Base-by-base conservation (phyloP, 2,797 vertebrate species). In the Sebastes matsubarae region DNA sequence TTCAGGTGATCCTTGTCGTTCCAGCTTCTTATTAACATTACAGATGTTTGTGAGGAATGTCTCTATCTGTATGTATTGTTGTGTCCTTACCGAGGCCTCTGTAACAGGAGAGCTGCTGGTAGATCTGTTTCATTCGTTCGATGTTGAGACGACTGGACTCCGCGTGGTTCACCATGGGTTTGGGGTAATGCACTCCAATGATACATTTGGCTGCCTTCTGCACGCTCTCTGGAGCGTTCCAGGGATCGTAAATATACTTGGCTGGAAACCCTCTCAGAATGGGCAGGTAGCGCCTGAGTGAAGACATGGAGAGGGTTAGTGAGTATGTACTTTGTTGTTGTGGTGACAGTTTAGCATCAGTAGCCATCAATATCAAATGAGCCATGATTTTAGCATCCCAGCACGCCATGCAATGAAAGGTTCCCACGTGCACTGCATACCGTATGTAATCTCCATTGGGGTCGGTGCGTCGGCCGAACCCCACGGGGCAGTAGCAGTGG, bases 71-170 rank as follows among this genome's bases (percentile, higher is more conserved):
- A 5, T 25, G 4, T 10, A 3, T 27, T 16, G n/a, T 4, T 7
- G 32, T 16, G 25, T 72, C 36, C 96, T 90, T 91, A 99, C 98
- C 97, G n/a, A 99, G 95, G 88, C 98, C 98, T 87, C 98, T 95
- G 85, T 98, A 95, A 64, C 94, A 94, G 80, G 93, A 93, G 20
- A 95, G 93, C 89, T 99, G 98, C 94, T 99, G 98, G 93, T 99
- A 99, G 92, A 99, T 98, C 95, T 99, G 98, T 82, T 99, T 99
- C 98, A 99, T 99, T 22, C 98, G 96, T 83, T 99, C 98, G 29
- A 99, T 99, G 92, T 99, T 99, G 90, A 99, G 96, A 14, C 98
- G 96, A 84, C 98, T 99, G 79, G 97, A 96, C 83, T 98, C 98
- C 0, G 98, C 97, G 4, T 99, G 98, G 85, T 99, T 95, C 81